A percentile compares a stretch with the other conserved stretches of the same genome.
phyloP scores from a whole-genome alignment of 2,888 invertebrate genomes.

The Megaustenia siamemsis region DNA sequence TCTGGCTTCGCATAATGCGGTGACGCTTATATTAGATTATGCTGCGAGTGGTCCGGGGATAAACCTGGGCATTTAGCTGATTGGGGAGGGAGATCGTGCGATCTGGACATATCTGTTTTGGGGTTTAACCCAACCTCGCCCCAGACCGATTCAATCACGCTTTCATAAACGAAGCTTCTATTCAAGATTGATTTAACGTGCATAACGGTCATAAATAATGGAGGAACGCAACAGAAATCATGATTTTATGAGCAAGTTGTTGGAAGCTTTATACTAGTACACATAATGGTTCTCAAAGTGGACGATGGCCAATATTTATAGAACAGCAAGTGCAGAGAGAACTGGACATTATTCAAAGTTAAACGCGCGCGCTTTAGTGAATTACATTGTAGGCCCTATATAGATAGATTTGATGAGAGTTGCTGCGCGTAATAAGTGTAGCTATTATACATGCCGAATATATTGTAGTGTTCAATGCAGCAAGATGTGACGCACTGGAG shows the following conservation, averaged over 20 bases:
- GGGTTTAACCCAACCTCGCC: conserved; percentile 1
- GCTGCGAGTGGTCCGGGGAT: neutral
- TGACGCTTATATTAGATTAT: conserved; percentile 52
- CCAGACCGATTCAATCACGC: neutral
- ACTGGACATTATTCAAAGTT: too few species aligned
- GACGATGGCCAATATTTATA: too few species aligned
- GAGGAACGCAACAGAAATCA: neutral
- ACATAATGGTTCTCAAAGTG: too few species aligned
- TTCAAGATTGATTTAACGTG: neutral
- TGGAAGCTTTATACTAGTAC: too few species aligned
- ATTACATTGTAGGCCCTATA: too few species aligned
- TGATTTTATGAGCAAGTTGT: neutral
- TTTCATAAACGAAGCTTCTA: neutral
- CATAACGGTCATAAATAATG: neutral
- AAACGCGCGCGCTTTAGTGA: too few species aligned
- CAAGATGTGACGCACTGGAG: too few species aligned
- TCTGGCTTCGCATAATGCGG: conserved; percentile 48
- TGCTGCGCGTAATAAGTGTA: too few species aligned
- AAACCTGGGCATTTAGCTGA: conserved; percentile 46
- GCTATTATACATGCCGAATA: too few species aligned
- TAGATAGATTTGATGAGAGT: too few species aligned
- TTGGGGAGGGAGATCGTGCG: conserved; percentile 25
- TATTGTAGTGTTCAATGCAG: too few species aligned
- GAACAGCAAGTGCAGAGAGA: too few species aligned
- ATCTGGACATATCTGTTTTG: conserved; percentile 22